phyloP scores from a whole-genome alignment of 2,113 vertebrate genomes.

The Tretioscincus oriximinensis region DNA sequence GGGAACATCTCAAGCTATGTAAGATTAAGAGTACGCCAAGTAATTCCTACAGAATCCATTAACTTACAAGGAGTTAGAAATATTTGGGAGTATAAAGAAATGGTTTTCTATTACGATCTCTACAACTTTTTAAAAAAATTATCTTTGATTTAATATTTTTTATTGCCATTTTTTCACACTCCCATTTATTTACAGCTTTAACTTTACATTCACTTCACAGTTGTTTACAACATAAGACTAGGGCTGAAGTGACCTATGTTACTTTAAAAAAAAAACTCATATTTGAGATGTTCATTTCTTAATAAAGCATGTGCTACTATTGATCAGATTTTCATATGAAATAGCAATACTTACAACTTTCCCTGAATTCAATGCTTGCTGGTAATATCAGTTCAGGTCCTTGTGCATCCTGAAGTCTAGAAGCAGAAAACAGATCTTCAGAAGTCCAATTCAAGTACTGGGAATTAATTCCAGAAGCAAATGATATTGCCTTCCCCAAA shows the following conservation, averaged over 20 bases:
- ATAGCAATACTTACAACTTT: conserved; percentile 86
- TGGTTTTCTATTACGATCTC: neutral
- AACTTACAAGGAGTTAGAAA: neutral
- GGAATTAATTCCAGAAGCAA: conserved; percentile 27
- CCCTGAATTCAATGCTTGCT: conserved; percentile 95
- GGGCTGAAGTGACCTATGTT: neutral
- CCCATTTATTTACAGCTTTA: neutral
- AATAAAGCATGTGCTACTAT: neutral
- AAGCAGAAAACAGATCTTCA: conserved; percentile 40
- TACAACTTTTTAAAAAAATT: neutral
- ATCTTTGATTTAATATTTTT: neutral
- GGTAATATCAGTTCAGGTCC: conserved; percentile 87
- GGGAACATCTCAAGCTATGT: no score
- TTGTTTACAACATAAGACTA: neutral
- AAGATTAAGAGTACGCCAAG: neutral
- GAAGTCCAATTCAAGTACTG: conserved; percentile 31
- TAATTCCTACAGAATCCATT: neutral
- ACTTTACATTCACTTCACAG: neutral
- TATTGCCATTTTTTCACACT: neutral
- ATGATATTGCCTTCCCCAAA: conserved; percentile 32
- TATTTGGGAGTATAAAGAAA: neutral
- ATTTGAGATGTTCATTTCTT: neutral
- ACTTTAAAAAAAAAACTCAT: neutral
- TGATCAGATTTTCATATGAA: neutral
- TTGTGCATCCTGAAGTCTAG: conserved; percentile 83